These are phyloP conservation scores for Muscicapa striata DNA, from an alignment of 2,797 vertebrate species.

Conservation along the genomic window DNA sequence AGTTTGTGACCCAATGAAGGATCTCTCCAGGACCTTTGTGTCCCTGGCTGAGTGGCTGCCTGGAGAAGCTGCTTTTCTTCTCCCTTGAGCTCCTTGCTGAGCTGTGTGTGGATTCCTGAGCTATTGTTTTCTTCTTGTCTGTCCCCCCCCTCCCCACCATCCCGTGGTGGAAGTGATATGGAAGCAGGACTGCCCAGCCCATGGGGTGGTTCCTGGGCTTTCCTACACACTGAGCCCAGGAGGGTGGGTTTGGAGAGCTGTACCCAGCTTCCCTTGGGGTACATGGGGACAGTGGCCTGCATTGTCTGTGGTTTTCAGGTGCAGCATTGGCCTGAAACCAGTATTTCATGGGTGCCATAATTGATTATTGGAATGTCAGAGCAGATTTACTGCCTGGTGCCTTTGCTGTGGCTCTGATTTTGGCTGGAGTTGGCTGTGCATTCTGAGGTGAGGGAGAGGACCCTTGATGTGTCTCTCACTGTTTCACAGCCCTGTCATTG, in stretches of 20 bases:
- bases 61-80: not conserved
- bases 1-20: not conserved
- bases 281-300: not conserved
- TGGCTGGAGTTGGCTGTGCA: not conserved
- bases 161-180: fast-evolving
- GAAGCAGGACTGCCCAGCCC: fast-evolving
- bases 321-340: not conserved
- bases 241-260: not conserved
- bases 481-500: fast-evolving
- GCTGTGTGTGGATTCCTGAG: not conserved
- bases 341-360: not conserved
- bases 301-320: not conserved
- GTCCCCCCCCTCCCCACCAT: fast-evolving
- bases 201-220: not conserved
- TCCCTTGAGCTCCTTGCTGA: not conserved
- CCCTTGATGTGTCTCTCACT: fast-evolving
- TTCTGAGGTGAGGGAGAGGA: not conserved
- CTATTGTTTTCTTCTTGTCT: not conserved
- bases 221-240: not conserved
- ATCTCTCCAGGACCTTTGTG: slow-evolving; percentile 25
- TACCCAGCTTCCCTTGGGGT: not conserved
- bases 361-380: not conserved
- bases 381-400: fast-evolving
- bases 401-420: not conserved
- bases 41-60: not conserved